A percentile compares a stretch with the other conserved stretches of the same genome.
Conservation (phyloP, 64 coral and sea anemone genomes). For the Stylophora pistillata region DNA sequence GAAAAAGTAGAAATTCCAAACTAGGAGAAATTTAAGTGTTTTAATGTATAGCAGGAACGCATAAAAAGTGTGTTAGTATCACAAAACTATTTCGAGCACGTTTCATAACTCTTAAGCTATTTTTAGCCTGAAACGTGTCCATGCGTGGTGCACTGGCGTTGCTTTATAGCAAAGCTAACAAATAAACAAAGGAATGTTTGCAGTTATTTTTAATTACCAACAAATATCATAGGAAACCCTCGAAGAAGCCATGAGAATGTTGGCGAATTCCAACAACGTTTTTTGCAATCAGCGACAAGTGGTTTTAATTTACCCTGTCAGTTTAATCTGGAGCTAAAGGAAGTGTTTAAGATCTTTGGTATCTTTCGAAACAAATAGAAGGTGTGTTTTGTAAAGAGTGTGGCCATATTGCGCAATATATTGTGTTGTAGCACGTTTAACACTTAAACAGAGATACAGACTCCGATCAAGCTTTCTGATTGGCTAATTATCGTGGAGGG, state of each 20-base stretch:
- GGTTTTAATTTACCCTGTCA: neutral
- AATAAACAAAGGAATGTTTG: neutral
- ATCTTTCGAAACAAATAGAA: neutral
- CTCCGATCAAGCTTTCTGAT: neutral
- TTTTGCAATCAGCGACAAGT: neutral
- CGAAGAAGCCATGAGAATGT: neutral
- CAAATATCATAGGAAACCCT: neutral
- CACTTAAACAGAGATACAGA: neutral
- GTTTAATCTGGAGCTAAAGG: neutral
- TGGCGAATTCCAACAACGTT: neutral
- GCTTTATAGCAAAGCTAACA: neutral
- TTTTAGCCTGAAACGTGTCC: neutral
- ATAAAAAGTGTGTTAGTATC: too few relatives aligned
- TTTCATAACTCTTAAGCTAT: neutral
- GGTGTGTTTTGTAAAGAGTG: neutral
- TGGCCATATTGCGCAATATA: neutral
- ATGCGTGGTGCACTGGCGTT: neutral
- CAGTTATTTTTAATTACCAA: conserved; percentile 22
- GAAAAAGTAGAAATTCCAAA: neutral
- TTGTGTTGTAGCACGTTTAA: neutral
- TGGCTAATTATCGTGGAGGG: neutral
- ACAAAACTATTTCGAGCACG: too few relatives aligned
- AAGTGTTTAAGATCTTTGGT: neutral
- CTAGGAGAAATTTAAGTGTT: too few relatives aligned
- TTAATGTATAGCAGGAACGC: too few relatives aligned